Evolutionary conservation across 1,140 invertebrate genomes (phyloP), one percentile per base, ranked within the genome.

Genomic region (Drosophila orena): DNA sequence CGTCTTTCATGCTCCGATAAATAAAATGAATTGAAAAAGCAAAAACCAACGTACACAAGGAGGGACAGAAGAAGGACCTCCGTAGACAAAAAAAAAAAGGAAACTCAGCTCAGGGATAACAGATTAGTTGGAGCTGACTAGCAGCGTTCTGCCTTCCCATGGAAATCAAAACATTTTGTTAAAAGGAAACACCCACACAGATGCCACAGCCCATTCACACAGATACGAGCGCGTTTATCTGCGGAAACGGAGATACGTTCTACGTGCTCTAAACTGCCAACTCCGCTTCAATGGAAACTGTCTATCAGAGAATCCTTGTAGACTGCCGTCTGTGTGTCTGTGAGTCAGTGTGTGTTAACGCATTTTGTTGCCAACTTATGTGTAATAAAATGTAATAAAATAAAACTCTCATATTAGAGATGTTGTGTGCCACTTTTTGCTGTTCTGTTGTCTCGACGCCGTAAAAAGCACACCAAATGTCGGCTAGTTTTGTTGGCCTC

Each of bases 331-430:
- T 59, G 8, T 43, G 60, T 49, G 17, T 59, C n/a, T 49, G 14
- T 44, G 10, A 64, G 35, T 2, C 8, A 58, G 20, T 49, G 10
- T 62, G 68, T 61, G 47, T 64, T 66, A 64, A 64, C 70, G 69
- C 83, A 75, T 88, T 85, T 80, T 64, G 64, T 86, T 81, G 74
- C 73, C 75, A 88, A 83, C 79, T 88, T 88, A 72, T 89, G 68
- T 83, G 84, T 71, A 83, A 89, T 88, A 88, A 88, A 88, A 88
- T 88, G 83, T 88, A 88, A 88, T 88, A 89, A 88, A 88, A 88
- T 88, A 83, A 86, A 86, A 84, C 75, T 89, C 79, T 59, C 83
- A 77, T 84, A 88, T 88, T 86, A 86, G 78, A 86, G 79, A 79
- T 79, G 79, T 73, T 86, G 58, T 81, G 71, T 81, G 71, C 76